Conservation (phyloP, 2,888 invertebrate genomes). For the Aporophyla nigra region DNA sequence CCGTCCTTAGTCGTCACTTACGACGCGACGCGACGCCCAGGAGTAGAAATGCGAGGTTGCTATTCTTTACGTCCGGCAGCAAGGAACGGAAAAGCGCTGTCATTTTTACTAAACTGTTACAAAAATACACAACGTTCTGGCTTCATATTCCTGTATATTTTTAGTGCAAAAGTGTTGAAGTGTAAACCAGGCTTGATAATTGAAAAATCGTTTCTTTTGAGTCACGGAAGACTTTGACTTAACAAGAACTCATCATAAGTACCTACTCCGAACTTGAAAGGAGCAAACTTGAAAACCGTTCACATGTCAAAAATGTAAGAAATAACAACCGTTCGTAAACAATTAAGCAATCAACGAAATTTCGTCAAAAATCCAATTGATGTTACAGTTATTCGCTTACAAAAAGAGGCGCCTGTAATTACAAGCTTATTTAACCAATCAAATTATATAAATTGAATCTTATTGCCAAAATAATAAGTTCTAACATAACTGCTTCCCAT, state of each 20-base stretch:
- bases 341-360: constrained; percentile 88
- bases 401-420: constrained; percentile 80
- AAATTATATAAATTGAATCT: constrained; percentile 37
- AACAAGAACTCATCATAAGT: constrained; percentile 57
- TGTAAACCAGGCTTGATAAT: constrained; percentile 29
- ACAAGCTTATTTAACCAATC: constrained; percentile 45
- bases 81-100: no score
- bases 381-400: constrained; percentile 84
- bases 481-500: constrained; percentile 3
- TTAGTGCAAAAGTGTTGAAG: constrained; percentile 3
- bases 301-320: constrained; percentile 78
- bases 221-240: constrained; percentile 43
- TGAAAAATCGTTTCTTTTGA: constrained; percentile 41
- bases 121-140: neutral
- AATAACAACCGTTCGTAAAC: constrained; percentile 79
- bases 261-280: constrained; percentile 48
- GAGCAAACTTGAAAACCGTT: constrained; percentile 57
- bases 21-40: no score
- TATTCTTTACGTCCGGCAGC: no score
- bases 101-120: neutral
- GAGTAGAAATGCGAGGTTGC: no score
- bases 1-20: no score
- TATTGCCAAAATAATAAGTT: constrained; percentile 24
- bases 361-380: constrained; percentile 80
- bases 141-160: neutral